Conservation (phyloP, 2,797 vertebrate species). For the Mastacembelus armatus region DNA sequence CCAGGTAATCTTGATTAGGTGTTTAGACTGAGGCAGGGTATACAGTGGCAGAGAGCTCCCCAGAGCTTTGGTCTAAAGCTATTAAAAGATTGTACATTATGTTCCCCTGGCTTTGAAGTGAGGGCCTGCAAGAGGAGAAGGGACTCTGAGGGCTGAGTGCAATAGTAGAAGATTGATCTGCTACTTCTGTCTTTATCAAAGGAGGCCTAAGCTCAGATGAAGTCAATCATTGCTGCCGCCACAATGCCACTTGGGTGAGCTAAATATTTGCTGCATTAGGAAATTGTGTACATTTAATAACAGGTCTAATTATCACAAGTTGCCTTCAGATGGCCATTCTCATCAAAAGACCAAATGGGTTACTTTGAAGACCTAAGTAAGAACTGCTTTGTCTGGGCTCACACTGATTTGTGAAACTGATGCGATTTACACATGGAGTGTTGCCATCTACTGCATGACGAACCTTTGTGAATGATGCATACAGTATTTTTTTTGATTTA, state of each 20-base stretch:
- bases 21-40: slow-evolving; percentile 98
- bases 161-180: slow-evolving; percentile 92
- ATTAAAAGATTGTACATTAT: slow-evolving; percentile 99
- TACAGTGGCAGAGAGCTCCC: slow-evolving; percentile 92
- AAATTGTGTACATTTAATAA: slow-evolving; percentile 86
- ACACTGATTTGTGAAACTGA: slow-evolving; percentile 71
- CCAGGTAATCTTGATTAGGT: slow-evolving; percentile 99
- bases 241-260: slow-evolving; percentile 80
- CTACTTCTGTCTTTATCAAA: slow-evolving; percentile 92
- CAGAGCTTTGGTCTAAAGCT: slow-evolving; percentile 99
- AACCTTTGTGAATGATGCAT: too few relatives aligned
- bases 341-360: slow-evolving; percentile 72
- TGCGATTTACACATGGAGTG: slow-evolving; percentile 60
- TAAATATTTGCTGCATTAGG: slow-evolving; percentile 87
- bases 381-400: slow-evolving; percentile 48
- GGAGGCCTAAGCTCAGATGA: slow-evolving; percentile 81
- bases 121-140: slow-evolving; percentile 92
- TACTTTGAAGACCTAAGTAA: slow-evolving; percentile 64
- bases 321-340: slow-evolving; percentile 53
- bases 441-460: slow-evolving; percentile 61
- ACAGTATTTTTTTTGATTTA: slow-evolving; percentile 46
- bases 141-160: slow-evolving; percentile 90
- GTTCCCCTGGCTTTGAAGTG: slow-evolving; percentile 99
- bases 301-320: slow-evolving; percentile 78
- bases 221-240: slow-evolving; percentile 83